A percentile compares a stretch with the other conserved stretches of the same genome.
phyloP scores from a whole-genome alignment of 2,113 vertebrate genomes.

The pig (Sus scrofa) region T2T-Sscrofa CM000825.6:30657001-30657500 shows the following conservation, averaged over 20 bases:
- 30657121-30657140: neutral
- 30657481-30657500: neutral
- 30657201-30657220: rapidly evolving
- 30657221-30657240: neutral
- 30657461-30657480: neutral
- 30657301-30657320: constrained; percentile 33
- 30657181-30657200: rapidly evolving
- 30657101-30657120: neutral
- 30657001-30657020: no score
- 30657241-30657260: constrained; percentile 51
- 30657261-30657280: neutral
- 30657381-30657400: neutral
- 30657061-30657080: neutral
- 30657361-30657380: neutral
- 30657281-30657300: constrained; percentile 62
- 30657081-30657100: neutral
- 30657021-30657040: neutral
- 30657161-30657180: rapidly evolving
- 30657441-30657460: constrained; percentile 64
- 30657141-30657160: neutral
- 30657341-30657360: rapidly evolving
- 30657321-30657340: no score
- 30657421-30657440: rapidly evolving
- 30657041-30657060: no score
- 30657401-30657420: rapidly evolving